These are phyloP conservation scores for Lutraria rhynchaena DNA, from an alignment of 1,140 invertebrate species.

Conservation along the genomic window DNA sequence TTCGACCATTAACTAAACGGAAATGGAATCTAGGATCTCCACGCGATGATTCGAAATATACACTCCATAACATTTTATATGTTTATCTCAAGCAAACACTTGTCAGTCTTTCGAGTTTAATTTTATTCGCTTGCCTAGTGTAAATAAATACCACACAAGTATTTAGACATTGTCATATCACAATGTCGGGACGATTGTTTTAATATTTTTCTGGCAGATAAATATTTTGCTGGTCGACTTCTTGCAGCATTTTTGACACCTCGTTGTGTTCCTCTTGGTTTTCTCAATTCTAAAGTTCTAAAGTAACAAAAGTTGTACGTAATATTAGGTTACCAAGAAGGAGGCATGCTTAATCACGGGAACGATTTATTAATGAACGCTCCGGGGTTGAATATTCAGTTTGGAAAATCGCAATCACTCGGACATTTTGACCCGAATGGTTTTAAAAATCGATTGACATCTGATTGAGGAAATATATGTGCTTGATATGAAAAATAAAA, in stretches of 20 bases:
- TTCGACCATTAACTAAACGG: neutral
- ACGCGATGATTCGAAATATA: neutral
- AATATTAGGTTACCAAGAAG: constrained; percentile 5
- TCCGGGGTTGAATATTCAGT: no score
- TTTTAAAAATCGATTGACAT: no score
- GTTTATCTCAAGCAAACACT: constrained; percentile 26
- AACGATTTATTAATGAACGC: neutral
- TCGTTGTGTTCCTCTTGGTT: constrained; percentile 4
- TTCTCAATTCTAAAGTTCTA: constrained; percentile 5
- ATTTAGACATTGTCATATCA: constrained; percentile 3
- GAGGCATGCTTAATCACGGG: constrained; percentile 11
- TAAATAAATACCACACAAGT: constrained; percentile 8
- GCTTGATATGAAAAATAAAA: no score
- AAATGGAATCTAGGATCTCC: constrained; percentile 10
- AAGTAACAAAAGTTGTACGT: constrained; percentile 17
- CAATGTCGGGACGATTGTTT: neutral
- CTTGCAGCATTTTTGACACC: constrained; percentile 1
- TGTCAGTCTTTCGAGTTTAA: constrained; percentile 10
- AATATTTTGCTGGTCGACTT: neutral
- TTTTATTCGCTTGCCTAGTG: neutral
- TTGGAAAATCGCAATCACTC: no score
- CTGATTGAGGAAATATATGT: no score
- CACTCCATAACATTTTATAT: neutral
- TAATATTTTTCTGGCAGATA: constrained; percentile 7
- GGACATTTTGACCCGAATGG: no score